Base-by-base conservation (phyloP, 2,113 vertebrate genomes). In the Noctilio leporinus region DNA sequence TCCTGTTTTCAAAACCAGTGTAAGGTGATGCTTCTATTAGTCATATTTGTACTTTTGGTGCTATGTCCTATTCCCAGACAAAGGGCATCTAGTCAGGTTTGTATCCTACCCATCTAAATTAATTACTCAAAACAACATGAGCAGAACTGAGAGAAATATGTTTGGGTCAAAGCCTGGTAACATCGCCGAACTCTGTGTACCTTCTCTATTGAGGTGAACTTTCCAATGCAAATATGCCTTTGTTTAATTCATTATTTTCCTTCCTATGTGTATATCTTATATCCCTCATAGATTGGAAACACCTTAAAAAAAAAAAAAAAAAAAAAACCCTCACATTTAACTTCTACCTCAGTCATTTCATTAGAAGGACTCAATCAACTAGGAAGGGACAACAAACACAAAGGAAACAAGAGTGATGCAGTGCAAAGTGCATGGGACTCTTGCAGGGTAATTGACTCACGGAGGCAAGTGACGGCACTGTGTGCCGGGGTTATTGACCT, bases 191-290 rank as follows among this genome's bases (percentile, higher is more conserved):
- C 8, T 73, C 22, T 55, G 4, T 76, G 7, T 51, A 83, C 33
- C 2, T 89, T 78, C 72, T 2, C 30, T 85, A 65, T 47, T 64
- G 49, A 57, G 2, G 10, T 64, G 43, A 84, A 33, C n/a, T 86
- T 90, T 95, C 84, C 38, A 76, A 19, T 81, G n/a, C 24, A 90
- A 84, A 35, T 14, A 1, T 64, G 5, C n/a, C 35, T 95, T 62
- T 3, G 0, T 70, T 86, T 55, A 45, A n/a, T 87, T 70, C 4
- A n/a, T 33, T 3, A 5, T 75, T 45, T 49, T 51, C 17, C 2
- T 26, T 22, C 0, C 10, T 16, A 0, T 59, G 4, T 35, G 20
- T 22, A 22, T 22, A 7, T 26, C 35, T 70, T 12, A 26, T 49
- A 47, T 0, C 0, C 3, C 28, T 55, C 45, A 24, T 26, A 83